phyloP scores from a whole-genome alignment of 1,140 invertebrate genomes.

The Caerostris extrusa region DNA sequence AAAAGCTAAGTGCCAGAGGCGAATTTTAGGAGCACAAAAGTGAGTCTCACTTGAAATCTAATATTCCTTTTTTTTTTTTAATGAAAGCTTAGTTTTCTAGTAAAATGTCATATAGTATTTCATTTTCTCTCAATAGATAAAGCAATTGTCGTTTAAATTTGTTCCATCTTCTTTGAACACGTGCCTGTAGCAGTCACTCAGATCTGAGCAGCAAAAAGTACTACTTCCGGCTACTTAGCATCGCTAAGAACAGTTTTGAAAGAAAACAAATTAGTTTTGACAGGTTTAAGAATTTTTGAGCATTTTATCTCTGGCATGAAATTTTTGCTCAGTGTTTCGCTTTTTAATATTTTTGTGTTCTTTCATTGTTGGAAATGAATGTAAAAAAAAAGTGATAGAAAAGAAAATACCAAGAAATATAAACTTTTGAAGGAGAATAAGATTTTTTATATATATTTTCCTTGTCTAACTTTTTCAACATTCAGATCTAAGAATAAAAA shows the following conservation, averaged over 20 bases:
- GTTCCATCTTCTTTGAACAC: background rate
- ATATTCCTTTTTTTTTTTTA: background rate
- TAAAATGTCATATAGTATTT: conserved; percentile 32
- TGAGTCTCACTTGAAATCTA: background rate
- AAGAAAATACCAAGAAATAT: conserved; percentile 1
- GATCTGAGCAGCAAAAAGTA: background rate
- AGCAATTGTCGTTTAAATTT: conserved; percentile 56
- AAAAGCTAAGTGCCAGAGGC: too few relatives aligned
- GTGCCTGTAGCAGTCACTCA: too few relatives aligned
- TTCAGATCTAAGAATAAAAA: background rate
- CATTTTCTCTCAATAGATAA: background rate
- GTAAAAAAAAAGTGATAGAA: background rate
- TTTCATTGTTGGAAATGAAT: background rate
- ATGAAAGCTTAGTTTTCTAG: background rate
- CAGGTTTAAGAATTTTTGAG: conserved; percentile 19
- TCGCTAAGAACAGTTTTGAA: background rate
- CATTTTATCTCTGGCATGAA: conserved; percentile 38
- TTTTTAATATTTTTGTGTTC: conserved; percentile 47
- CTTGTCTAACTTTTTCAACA: conserved; percentile 52
- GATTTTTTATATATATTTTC: background rate
- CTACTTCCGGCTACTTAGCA: conserved; percentile 21
- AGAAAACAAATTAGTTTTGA: conserved; percentile 55
- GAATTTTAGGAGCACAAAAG: too few relatives aligned
- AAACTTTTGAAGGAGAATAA: background rate
- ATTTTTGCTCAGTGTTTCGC: conserved; percentile 18